These are phyloP conservation scores for Tortrix viridana DNA, from an alignment of 2,888 invertebrate species.

Conservation along the genomic window DNA sequence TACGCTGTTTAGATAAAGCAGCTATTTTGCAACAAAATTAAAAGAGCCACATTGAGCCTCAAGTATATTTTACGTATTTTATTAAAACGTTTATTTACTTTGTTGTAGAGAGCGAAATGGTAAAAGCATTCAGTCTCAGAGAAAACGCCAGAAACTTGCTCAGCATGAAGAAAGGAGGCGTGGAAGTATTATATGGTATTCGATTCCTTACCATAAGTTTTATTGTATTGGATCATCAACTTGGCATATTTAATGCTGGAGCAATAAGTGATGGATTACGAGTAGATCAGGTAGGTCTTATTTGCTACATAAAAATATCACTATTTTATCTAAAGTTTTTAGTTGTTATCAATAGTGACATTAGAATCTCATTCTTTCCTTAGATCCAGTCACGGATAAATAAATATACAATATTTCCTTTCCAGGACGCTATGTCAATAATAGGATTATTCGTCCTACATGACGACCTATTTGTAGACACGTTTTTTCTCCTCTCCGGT, in stretches of 20 bases:
- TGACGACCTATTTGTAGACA: conserved; percentile 86
- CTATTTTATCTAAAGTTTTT: too few species aligned
- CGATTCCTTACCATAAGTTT: conserved; percentile 82
- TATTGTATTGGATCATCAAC: conserved; percentile 83
- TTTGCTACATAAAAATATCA: too few species aligned
- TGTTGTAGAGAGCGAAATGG: conserved; percentile 54
- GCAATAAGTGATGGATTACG: conserved; percentile 82
- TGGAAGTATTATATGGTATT: conserved; percentile 85
- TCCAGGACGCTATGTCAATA: conserved; percentile 53
- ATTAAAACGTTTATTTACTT: neutral
- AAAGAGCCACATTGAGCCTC: too few species aligned
- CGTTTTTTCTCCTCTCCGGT: conserved; percentile 86
- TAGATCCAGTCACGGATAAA: too few species aligned
- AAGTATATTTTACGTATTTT: too few species aligned
- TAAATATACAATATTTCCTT: neutral
- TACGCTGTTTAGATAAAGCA: too few species aligned
- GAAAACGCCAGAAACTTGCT: conserved; percentile 66
- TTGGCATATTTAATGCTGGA: conserved; percentile 80
- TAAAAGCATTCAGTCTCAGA: conserved; percentile 66
- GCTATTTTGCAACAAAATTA: neutral
- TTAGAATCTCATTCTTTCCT: too few species aligned
- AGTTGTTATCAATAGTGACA: too few species aligned
- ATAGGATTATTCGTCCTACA: conserved; percentile 79
- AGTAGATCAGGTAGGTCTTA: conserved; percentile 76
- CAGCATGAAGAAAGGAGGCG: conserved; percentile 59